A percentile compares a stretch with the other conserved stretches of the same genome.
These are phyloP conservation scores for Lobophora halterata DNA, from an alignment of 2,888 invertebrate genomes.

Conservation along the genomic window DNA sequence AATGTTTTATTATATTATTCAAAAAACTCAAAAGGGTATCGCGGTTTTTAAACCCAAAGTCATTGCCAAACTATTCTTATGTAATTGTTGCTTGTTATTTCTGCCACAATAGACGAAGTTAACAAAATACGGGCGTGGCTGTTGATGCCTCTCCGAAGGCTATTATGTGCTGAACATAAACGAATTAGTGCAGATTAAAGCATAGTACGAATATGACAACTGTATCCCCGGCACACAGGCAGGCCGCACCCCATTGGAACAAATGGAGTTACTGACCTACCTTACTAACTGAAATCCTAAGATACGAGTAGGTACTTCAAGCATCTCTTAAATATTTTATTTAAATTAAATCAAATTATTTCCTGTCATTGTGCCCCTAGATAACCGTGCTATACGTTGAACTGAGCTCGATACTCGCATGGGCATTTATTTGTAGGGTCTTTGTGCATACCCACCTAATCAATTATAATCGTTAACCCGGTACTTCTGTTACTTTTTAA, in stretches of 20 bases:
- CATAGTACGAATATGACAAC: constrained; percentile 36
- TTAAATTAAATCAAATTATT: no score
- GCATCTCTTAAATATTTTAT: background rate
- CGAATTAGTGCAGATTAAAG: constrained; percentile 55
- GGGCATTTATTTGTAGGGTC: constrained; percentile 1
- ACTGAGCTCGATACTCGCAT: background rate
- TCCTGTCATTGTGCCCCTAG: no score
- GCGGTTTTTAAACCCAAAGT: no score
- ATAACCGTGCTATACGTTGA: no score
- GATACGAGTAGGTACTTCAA: no score
- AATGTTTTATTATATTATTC: background rate
- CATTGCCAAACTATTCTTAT: constrained; percentile 9
- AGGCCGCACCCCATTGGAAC: constrained; percentile 40
- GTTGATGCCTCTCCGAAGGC: constrained; percentile 43
- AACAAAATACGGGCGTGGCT: constrained; percentile 60
- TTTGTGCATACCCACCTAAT: constrained; percentile 1
- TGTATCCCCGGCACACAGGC: constrained; percentile 21
- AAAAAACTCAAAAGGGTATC: no score
- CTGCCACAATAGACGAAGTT: constrained; percentile 36
- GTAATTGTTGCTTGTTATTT: constrained; percentile 26
- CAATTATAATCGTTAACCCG: constrained; percentile 5
- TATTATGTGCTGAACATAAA: constrained; percentile 47
- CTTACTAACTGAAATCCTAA: constrained; percentile 26
- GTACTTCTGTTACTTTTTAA: no score
- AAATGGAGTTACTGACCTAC: constrained; percentile 38